Evolutionary conservation across 2,888 invertebrate species (phyloP).

Genomic region (Synanthedon vespiformis): DNA sequence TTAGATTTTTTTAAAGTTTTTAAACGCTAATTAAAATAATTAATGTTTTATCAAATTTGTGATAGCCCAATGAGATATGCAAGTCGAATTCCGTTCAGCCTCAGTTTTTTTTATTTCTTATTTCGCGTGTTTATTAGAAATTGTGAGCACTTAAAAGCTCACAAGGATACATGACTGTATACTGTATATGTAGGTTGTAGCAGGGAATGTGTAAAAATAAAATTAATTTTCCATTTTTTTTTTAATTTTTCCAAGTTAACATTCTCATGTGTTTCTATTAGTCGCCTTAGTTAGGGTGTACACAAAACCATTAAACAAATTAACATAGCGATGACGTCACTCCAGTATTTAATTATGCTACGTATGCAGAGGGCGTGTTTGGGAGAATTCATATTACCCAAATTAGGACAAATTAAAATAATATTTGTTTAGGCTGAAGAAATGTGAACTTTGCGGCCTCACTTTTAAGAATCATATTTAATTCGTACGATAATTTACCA

Average conservation of each 20-base stretch:
- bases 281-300: neutral
- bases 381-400: neutral
- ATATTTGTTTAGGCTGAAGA: neutral
- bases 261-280: neutral
- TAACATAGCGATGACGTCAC: constrained; percentile 7
- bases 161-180: no score
- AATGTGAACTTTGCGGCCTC: neutral
- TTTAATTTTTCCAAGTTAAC: neutral
- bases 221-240: neutral
- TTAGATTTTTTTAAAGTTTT: no score
- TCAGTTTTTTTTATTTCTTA: no score
- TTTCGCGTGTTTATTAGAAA: no score
- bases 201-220: no score
- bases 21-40: no score
- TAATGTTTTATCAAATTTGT: no score
- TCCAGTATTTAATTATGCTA: constrained; percentile 2
- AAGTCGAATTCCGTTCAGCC: no score
- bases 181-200: no score
- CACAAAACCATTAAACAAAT: constrained; percentile 3
- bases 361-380: neutral
- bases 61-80: no score
- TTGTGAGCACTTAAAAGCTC: no score
- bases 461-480: neutral
- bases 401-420: neutral
- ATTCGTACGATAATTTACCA: constrained; percentile 4